Conservation (phyloP, 1,140 invertebrate genomes). For the Brachionus sp. region DNA sequence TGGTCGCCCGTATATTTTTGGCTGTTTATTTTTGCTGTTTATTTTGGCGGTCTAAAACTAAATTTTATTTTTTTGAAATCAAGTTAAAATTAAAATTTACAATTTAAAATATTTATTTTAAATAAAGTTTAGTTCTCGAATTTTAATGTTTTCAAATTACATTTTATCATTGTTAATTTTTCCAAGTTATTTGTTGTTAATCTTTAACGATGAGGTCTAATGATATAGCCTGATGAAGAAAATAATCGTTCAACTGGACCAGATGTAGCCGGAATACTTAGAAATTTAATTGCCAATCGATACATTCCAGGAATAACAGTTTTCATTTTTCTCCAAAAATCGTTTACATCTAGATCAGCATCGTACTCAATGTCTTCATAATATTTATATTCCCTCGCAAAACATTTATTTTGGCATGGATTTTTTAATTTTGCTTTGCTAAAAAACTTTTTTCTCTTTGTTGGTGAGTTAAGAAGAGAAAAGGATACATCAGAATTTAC, state of each 20-base stretch:
- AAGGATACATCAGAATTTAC: too few relatives aligned
- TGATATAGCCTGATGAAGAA: not conserved
- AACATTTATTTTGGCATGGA: too few relatives aligned
- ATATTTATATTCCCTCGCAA: too few relatives aligned
- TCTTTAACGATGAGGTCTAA: conserved; percentile 13
- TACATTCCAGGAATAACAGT: not conserved
- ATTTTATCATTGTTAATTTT: not conserved
- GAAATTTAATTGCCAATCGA: not conserved
- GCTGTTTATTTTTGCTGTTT: too few relatives aligned
- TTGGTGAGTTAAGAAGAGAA: too few relatives aligned
- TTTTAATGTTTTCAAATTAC: conserved; percentile 1
- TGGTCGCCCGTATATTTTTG: too few relatives aligned
- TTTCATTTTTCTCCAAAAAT: not conserved
- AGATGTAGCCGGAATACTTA: not conserved
- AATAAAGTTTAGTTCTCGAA: not conserved
- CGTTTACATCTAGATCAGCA: not conserved
- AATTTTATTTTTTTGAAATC: not conserved
- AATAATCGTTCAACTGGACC: not conserved
- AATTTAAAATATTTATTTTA: not conserved
- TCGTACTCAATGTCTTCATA: not conserved
- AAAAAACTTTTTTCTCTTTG: too few relatives aligned
- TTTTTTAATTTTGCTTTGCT: too few relatives aligned
- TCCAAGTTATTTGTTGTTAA: not conserved
- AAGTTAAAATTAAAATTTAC: not conserved
- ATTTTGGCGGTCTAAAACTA: too few relatives aligned